Base-by-base conservation (phyloP, 1,140 invertebrate genomes). In the Archegozetes longisetosus region DNA sequence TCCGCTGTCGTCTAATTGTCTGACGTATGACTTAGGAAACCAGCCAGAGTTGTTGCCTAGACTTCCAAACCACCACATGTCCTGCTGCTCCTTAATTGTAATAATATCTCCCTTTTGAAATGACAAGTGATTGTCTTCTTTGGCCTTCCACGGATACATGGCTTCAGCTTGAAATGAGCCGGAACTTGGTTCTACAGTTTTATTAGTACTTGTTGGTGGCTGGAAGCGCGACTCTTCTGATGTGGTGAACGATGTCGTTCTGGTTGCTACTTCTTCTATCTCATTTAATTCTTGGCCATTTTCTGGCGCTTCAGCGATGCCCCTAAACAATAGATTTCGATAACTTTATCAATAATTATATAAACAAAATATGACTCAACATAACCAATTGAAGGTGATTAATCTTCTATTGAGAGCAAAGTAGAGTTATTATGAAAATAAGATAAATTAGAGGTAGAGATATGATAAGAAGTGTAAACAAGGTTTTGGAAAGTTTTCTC, bases 21-120 rank as follows among this genome's bases (percentile, higher is more conserved):
- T n/a, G 0, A 84, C 81, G 68, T 83, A 84, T 2, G 80, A 79
- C 65, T 82, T 83, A 0, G 82, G 82, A 66, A 85, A 84, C 83
- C 83, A 85, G 25, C 83, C 83, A 40, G 24, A 53, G 23, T 69
- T 68, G 25, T 63, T 65, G 32, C 70, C 74, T 12, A 72, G 67
- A 66, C 81, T 75, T 25, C 84, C 84, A 62, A 77, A 80, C 78
- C 80, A 84, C 80, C 82, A 84, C 67, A 80, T 77, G 53, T 79
- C 80, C 69, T 82, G 80, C 65, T 83, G 77, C 66, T 84, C 81
- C 54, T 76, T 75, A 29, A 85, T 78, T 54, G 69, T 72, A 55
- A 85, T 78, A 14, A 74, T 70, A 68, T 84, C 82, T 61, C 81
- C 82, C 70, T 83, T 82, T 51, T 76, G 76, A 66, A 85, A 83